Conservation (phyloP, 2,888 invertebrate genomes). For the Athalia cordata region DNA sequence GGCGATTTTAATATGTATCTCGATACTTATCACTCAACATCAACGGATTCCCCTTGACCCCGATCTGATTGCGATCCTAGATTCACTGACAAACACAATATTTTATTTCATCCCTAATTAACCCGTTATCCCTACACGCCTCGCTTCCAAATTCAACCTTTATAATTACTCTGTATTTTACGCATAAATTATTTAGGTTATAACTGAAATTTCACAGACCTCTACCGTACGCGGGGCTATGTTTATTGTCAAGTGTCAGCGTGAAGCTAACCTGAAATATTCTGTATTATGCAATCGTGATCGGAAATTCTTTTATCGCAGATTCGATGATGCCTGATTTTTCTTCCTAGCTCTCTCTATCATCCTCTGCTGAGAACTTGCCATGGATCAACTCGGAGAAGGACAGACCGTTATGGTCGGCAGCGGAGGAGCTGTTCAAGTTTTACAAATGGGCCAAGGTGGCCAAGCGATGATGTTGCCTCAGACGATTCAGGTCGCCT, state of each 20-base stretch:
- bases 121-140: not conserved
- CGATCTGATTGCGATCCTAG: not conserved
- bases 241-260: not conserved
- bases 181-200: not conserved
- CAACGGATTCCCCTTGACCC: not conserved
- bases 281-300: not conserved
- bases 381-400: conserved; percentile 69
- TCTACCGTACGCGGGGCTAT: not conserved
- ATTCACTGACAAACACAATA: not conserved
- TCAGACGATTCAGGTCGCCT: conserved; percentile 77
- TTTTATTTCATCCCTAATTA: not conserved
- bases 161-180: not conserved
- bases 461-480: conserved; percentile 80
- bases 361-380: conserved; percentile 16
- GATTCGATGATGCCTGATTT: no score
- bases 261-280: conserved; percentile 29
- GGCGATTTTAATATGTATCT: conserved; percentile 44
- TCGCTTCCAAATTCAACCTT: not conserved
- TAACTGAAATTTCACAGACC: not conserved
- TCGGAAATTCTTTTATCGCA: not conserved
- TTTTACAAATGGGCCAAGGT: conserved; percentile 74
- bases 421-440: conserved; percentile 67
- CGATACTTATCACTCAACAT: not conserved
- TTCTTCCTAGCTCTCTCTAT: not conserved
- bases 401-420: conserved; percentile 71